Evolutionary conservation across 2,888 invertebrate species (phyloP), one percentile per base, ranked within the genome.

Genomic region (Beris chalybata): DNA sequence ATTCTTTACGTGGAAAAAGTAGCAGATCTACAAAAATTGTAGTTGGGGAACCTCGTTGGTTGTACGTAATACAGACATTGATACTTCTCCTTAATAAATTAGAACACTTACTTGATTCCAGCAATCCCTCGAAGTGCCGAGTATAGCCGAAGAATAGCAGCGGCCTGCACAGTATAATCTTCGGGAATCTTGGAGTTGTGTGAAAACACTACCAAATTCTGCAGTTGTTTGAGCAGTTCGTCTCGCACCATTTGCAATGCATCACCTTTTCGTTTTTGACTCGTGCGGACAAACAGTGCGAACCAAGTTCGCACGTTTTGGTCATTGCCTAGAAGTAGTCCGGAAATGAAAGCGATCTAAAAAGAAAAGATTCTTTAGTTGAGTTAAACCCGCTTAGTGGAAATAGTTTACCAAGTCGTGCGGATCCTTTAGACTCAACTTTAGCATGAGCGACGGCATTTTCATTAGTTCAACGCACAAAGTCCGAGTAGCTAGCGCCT

Each of bases 51-150:
- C n/a, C n/a, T n/a, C n/a, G n/a, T n/a, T n/a, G n/a, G 22, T 22
- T 22, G 22, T 22, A 22, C 22, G 22, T 22, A 22, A 3, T 22
- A 22, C 22, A 22, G 22, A 22, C 22, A 22, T 22, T 22, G 22
- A 22, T 22, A 22, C 3, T 22, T 22, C 22, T 22, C 22, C 22
- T 22, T 22, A 22, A 22, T 22, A 38, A 7, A 38, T 38, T 38
- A n/a, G 29, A 43, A 7, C 38, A 75, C 80, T 78, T 83, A 92
- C 86, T 96, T 96, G 12, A 96, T 90, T 1, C 93, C 92, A 0
- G 95, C 96, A 66, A 97, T 94, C 54, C 95, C 95, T 73, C 95
- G 86, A 0, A 97, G 83, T 0, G 97, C 95, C 80, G 96, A 96
- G 77, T 96, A 96, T 0, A 97, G 84, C 52, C 96, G 84, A 31